Conservation (phyloP, 2,797 vertebrate genomes). For the Sebastes paucispinis region DNA sequence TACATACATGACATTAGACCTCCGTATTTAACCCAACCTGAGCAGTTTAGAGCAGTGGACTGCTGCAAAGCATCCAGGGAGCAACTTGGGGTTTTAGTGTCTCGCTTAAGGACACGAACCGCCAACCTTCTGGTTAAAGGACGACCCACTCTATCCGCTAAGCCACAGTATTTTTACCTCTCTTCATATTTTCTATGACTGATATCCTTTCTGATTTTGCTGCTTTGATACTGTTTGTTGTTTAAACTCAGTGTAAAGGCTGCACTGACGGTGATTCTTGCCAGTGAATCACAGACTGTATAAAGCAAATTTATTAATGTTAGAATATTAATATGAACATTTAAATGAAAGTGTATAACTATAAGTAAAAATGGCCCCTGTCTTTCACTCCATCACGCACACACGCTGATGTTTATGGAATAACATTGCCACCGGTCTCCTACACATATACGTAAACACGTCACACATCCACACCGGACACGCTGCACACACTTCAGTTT, state of each 20-base stretch:
- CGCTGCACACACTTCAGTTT: constrained; percentile 43
- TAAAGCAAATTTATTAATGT: not conserved
- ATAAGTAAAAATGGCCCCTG: not conserved
- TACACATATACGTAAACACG: not conserved
- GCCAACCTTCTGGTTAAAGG: no score
- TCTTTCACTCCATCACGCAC: not conserved
- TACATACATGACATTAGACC: no score
- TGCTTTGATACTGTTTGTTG: not conserved
- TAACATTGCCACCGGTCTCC: constrained; percentile 33
- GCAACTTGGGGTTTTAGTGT: no score
- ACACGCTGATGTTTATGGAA: constrained; percentile 58
- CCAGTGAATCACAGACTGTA: not conserved
- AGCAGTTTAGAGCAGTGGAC: no score
- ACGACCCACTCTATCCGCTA: no score
- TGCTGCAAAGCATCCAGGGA: no score
- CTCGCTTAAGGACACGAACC: no score
- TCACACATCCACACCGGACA: constrained; percentile 16
- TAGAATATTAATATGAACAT: not conserved
- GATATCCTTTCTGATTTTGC: not conserved
- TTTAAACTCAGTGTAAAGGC: not conserved
- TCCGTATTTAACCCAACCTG: no score
- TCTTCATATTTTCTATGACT: not conserved
- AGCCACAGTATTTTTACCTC: not conserved
- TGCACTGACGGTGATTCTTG: not conserved
- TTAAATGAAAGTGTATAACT: not conserved